Evolutionary conservation across 2,797 vertebrate genomes (phyloP).

Genomic region (Pangasius mekongensis): DNA sequence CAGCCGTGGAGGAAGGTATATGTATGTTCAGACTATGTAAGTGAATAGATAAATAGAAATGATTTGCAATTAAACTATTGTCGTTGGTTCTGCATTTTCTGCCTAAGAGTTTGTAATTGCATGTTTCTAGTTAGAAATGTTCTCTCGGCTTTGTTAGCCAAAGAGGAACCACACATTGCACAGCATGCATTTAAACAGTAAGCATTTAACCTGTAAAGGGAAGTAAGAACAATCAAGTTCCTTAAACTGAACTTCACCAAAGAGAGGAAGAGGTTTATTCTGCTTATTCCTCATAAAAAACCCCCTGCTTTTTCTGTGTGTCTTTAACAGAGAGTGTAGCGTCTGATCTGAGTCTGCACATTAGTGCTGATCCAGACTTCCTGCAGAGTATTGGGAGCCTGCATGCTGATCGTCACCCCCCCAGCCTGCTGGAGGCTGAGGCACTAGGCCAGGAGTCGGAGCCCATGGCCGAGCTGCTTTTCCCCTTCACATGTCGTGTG

Average conservation of each 20-base stretch:
- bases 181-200: conserved; percentile 12
- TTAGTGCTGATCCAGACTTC: conserved; percentile 77
- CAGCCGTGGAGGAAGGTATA: conserved; percentile 55
- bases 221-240: conserved; percentile 49
- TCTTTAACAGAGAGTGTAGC: conserved; percentile 64
- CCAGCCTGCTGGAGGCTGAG: conserved; percentile 62
- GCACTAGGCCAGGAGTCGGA: conserved; percentile 72
- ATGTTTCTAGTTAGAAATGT: conserved; percentile 15
- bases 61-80: neutral
- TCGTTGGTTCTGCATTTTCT: neutral
- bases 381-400: conserved; percentile 77
- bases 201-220: conserved; percentile 13
- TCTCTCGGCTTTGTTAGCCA: conserved; percentile 17
- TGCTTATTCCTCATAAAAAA: conserved; percentile 7
- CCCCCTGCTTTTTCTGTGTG: neutral
- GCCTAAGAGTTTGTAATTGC: neutral
- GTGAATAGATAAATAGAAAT: neutral
- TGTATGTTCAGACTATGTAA: neutral
- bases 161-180: conserved; percentile 49
- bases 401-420: conserved; percentile 61
- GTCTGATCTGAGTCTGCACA: conserved; percentile 82
- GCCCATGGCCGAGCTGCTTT: conserved; percentile 87
- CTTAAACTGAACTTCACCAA: conserved; percentile 40
- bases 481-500: conserved; percentile 86
- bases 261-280: conserved; percentile 44